Evolutionary conservation across 2,113 vertebrate genomes (phyloP), one percentile per base, ranked within the genome.

Genomic region (Tichodroma muraria): DNA sequence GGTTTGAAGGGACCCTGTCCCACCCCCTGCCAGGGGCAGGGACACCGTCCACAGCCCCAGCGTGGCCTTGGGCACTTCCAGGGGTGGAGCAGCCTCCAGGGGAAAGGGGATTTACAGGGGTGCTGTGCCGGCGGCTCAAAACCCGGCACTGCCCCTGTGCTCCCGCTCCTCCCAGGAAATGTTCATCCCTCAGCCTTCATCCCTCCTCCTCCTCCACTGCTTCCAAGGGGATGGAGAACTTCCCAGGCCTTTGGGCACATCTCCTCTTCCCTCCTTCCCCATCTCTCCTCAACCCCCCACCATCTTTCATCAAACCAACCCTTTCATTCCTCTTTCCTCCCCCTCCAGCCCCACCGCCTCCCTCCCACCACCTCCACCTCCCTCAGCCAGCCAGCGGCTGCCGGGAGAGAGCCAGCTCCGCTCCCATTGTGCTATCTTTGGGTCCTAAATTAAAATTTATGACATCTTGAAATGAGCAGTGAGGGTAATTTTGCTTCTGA

Each of bases 381-480:
- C 89, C 94, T 75, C 72, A 20, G 16, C 89, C 94, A 87, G 94
- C 75, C 89, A 76, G 90, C 69, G 28, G 44, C 80, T 90, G 97
- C 94, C 11, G 38, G 95, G 25, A 85, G 95, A 96, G 96, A 81
- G 97, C 96, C 95, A 57, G 92, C 95, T 65, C 52, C 49, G 47
- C 71, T 98, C 96, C 97, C 97, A 97, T 98, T 98, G 98, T 98
- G 97, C 98, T 98, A 98, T 98, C 98, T 98, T 98, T 98, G 97
- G 97, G 97, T 77, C 97, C 97, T 98, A 98, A 98, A 98, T 98
- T 98, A 98, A 98, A 98, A 98, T 98, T 98, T 98, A 98, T 98
- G 98, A 98, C 98, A 98, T 98, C 98, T 98, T 97, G 98, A 98
- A 98, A 98, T 98, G 98, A 98, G 98, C 98, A 97, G 97, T 96